Evolutionary conservation across 2,113 vertebrate genomes (phyloP), one percentile per base, ranked within the genome.

Genomic region (Anolis sagrei): DNA sequence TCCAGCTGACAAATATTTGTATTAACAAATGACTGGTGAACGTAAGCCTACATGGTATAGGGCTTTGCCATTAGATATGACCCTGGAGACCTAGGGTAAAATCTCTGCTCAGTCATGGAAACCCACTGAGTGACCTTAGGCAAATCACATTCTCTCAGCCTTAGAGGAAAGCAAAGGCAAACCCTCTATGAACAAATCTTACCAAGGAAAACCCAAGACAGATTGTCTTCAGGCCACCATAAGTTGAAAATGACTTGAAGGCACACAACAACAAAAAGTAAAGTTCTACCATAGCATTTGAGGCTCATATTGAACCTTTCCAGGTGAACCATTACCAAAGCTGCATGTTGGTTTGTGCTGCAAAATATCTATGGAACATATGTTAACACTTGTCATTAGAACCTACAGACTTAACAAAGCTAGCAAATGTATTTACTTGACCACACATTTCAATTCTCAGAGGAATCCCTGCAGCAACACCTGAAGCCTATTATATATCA

Each of bases 381-480:
- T 78, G 25, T 76, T 77, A 66, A 29, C 76, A 49, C 29, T 83
- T 58, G 16, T 58, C 82, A 81, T 32, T 73, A 75, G 10, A 73
- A 36, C 32, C 58, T 58, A 8, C 32, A 86, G 61, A 82, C 0
- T 7, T 19, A 64, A 85, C 39, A 87, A 88, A 86, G 5, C 27
- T 76, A 48, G 74, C 10, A 79, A 51, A 62, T 70, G 10, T 44
- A 10, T 86, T 89, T 86, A 13, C 58, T 82, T 74, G 78, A 16
- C 0, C 81, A 62, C 79, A 81, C 6, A 64, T 84, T 64, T 93
- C 5, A 2, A 70, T 70, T 82, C 36, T 54, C 44, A 79, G 10
- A 93, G 14, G 44, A 89, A 36, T 79, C 4, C 86, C 3, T 68
- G 82, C 27, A 90, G 27, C 76, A 90, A 87, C 29, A 91, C 1